Base-by-base conservation (phyloP, 2,888 invertebrate species). In the Papilio demoleus region DNA sequence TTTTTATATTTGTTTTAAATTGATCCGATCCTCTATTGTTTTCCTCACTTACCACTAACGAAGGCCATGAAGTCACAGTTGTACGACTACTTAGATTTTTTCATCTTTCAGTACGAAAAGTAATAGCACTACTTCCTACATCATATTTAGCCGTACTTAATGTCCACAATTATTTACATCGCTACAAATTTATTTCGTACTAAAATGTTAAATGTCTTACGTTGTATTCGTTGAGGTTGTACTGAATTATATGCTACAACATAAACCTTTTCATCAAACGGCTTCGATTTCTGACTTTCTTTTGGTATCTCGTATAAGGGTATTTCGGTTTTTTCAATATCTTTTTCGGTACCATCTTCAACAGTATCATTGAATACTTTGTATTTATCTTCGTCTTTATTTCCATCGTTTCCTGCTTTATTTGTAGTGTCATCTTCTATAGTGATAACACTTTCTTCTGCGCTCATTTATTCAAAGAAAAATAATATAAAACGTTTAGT, bases 391-490 rank as follows among this genome's bases (percentile, higher is more conserved):
- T 36, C 19, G 17, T 59, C 12, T 6, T 45, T 62, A 53, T 38
- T 40, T 36, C 24, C 34, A 24, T 36, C 22, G 24, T 22, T 59
- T 59, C 24, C 59, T 45, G 45, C 24, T 24, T 42, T 59, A n/a
- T 59, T 47, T 47, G 34, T 0, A 12, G 31, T 38, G 27, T 61
- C 61, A 67, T 67, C 31, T 38, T 61, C 40, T 40, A 61, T 40
- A 34, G 53, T 61, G 38, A 61, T n/a, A 1, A 19, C 60, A 19
- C 11, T 50, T 53, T 66, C 65, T 36, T 17, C 59, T 22, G 24
- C 22, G 36, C 47, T 66, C 65, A 66, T 66, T 66, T 66, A 58
- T 47, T 27, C 27, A 11, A 53, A 27, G 6, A 0, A 27, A 24
- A 53, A 53, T 27, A 53, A 53, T 53, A 27, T 53, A 27, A 8